phyloP scores from a whole-genome alignment of 2,797 vertebrate species.

The Scomberomorus guttatus region DNA sequence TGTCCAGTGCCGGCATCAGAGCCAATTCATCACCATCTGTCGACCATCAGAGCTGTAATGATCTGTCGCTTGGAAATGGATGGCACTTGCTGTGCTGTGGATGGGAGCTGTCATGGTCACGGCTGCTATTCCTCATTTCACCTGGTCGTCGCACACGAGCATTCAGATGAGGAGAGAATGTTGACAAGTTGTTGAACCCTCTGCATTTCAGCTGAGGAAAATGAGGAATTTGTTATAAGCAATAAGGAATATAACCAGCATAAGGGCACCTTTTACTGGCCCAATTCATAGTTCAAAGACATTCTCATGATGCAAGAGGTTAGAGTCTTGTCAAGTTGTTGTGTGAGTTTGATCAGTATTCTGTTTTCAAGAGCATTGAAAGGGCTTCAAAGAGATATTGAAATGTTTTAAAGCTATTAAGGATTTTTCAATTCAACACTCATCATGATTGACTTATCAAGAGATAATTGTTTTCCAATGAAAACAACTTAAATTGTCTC shows the following conservation, averaged over 20 bases:
- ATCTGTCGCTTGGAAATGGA: conserved; percentile 75
- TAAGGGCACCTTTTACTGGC: not conserved
- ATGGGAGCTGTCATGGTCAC: conserved; percentile 50
- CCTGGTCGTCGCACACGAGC: conserved; percentile 48
- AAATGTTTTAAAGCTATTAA: not conserved
- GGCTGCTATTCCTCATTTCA: conserved; percentile 55
- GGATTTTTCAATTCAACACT: not conserved
- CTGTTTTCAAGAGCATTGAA: not conserved
- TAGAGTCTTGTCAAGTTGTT: not conserved
- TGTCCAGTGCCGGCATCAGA: conserved; percentile 57
- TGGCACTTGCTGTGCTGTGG: conserved; percentile 56
- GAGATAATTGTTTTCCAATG: not conserved
- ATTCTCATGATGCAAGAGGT: not conserved
- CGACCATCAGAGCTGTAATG: conserved; percentile 75
- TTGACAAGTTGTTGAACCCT: conserved; percentile 26
- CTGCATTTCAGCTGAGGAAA: not conserved
- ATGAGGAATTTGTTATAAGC: not conserved
- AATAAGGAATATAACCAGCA: not conserved
- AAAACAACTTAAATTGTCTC: not conserved
- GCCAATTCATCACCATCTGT: conserved; percentile 79
- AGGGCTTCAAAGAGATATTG: not conserved
- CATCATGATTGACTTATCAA: not conserved
- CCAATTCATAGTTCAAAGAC: not conserved
- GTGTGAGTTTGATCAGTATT: not conserved
- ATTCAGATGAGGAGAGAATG: conserved; percentile 31